Evolutionary conservation across 2,888 invertebrate species (phyloP).

Genomic region (Schrankia costaestrigalis): DNA sequence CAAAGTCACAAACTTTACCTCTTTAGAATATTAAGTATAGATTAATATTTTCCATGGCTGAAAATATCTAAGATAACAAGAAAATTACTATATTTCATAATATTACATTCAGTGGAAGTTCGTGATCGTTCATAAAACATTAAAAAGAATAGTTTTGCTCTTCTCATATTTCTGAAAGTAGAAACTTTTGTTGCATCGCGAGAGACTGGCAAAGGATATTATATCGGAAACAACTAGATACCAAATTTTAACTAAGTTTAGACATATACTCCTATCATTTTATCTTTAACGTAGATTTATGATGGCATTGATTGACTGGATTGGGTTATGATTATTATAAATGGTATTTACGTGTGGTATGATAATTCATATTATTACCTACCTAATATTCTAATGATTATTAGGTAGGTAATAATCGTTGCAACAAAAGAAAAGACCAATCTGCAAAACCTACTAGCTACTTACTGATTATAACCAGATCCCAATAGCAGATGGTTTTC

Average conservation of each 20-base stretch:
- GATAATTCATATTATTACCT: neutral
- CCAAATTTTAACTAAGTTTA: conserved; percentile 16
- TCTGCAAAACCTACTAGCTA: no score
- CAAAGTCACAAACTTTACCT: no score
- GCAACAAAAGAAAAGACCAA: no score
- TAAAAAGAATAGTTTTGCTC: conserved; percentile 17
- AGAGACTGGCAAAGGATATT: conserved; percentile 13
- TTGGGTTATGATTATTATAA: no score
- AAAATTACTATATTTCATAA: conserved; percentile 1
- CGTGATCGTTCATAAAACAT: conserved; percentile 26
- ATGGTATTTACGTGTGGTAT: no score
- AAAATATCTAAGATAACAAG: neutral
- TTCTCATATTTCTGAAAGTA: conserved; percentile 24
- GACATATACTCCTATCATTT: conserved; percentile 12
- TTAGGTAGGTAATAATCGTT: no score
- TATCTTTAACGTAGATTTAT: conserved; percentile 7
- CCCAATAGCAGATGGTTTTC: no score
- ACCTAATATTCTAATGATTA: no score
- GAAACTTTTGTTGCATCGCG: conserved; percentile 16
- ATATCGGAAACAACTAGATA: conserved; percentile 16
- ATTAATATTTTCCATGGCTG: no score
- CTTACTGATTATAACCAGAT: no score
- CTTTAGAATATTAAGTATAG: no score
- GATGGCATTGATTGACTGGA: no score
- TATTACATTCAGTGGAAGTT: conserved; percentile 4